phyloP scores from a whole-genome alignment of 2,797 vertebrate genomes.

The Tokudaia tokunoshimensis region DNA sequence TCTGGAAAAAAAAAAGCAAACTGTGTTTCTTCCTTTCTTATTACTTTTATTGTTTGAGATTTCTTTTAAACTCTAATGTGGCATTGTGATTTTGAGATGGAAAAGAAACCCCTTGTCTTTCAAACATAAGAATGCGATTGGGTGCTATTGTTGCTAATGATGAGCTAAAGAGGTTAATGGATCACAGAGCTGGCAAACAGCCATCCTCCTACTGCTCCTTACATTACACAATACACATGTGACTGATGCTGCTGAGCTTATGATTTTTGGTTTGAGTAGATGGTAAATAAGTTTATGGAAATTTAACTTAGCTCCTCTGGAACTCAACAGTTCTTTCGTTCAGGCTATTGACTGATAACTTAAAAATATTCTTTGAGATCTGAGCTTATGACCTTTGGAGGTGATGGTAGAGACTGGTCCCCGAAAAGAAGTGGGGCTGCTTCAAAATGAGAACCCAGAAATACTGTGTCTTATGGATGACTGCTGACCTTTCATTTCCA shows the following conservation, averaged over 20 bases:
- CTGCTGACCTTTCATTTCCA: slow-evolving; percentile 60
- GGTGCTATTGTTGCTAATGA: slow-evolving; percentile 87
- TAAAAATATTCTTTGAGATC: slow-evolving; percentile 37
- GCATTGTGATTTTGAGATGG: slow-evolving; percentile 76
- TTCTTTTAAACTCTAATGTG: slow-evolving; percentile 77
- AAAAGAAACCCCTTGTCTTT: slow-evolving; percentile 83
- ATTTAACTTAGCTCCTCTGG: slow-evolving; percentile 48
- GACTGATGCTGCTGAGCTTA: slow-evolving; percentile 78
- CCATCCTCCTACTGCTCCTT: slow-evolving; percentile 80
- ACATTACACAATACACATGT: slow-evolving; percentile 75
- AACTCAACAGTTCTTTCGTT: slow-evolving; percentile 69
- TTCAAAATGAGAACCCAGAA: slow-evolving; percentile 36
- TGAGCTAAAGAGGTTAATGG: slow-evolving; percentile 89
- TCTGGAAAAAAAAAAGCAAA: slow-evolving; percentile 9
- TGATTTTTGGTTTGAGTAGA: slow-evolving; percentile 63
- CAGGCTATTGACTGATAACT: not conserved
- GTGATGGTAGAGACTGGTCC: not conserved
- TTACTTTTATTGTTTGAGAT: slow-evolving; percentile 78
- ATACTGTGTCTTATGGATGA: slow-evolving; percentile 22
- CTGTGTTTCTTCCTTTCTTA: slow-evolving; percentile 77
- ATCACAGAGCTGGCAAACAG: slow-evolving; percentile 86
- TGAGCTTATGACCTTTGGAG: not conserved
- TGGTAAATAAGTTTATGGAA: slow-evolving; percentile 84
- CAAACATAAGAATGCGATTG: slow-evolving; percentile 85
- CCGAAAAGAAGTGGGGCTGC: not conserved